These are phyloP conservation scores for Frankliniella intonsa DNA, from an alignment of 2,888 invertebrate genomes.

Conservation along the genomic window DNA sequence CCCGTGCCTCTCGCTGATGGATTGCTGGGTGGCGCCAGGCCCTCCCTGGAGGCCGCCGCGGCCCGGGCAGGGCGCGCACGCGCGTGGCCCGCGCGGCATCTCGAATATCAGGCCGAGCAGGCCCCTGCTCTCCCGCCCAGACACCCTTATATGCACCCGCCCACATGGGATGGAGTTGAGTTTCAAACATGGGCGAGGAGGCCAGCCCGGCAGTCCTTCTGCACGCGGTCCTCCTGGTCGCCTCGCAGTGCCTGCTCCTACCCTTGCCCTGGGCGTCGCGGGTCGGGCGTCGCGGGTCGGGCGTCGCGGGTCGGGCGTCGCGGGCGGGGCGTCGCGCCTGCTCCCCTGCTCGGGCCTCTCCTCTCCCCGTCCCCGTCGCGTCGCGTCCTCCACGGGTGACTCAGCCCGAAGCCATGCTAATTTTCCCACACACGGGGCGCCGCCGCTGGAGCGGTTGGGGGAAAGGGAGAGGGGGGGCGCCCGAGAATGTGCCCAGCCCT, in stretches of 20 bases:
- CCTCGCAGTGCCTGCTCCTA: background rate
- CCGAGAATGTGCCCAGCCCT: no score
- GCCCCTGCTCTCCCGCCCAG: no score
- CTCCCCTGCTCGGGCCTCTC: background rate
- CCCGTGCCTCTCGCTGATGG: background rate
- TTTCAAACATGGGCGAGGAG: no score
- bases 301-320: background rate
- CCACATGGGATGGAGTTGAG: no score
- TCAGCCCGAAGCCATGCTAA: slow-evolving; percentile 1
- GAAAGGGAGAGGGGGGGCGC: background rate
- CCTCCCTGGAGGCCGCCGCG: background rate
- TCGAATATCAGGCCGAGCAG: no score
- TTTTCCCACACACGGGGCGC: background rate
- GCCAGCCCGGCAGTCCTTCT: background rate
- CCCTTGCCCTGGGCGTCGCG: background rate
- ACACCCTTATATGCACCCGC: no score
- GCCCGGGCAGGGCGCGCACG: background rate
- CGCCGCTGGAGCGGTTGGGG: background rate
- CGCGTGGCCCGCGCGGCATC: no score
- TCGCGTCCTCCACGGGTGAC: background rate
- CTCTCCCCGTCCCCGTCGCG: background rate
- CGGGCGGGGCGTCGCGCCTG: background rate
- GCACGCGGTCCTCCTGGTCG: background rate
- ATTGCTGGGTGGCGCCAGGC: background rate
- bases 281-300: background rate